A percentile compares a stretch with the other conserved stretches of the same genome.
phyloP scores from a whole-genome alignment of 2,888 invertebrate genomes.

The Frankliniella intonsa region DNA sequence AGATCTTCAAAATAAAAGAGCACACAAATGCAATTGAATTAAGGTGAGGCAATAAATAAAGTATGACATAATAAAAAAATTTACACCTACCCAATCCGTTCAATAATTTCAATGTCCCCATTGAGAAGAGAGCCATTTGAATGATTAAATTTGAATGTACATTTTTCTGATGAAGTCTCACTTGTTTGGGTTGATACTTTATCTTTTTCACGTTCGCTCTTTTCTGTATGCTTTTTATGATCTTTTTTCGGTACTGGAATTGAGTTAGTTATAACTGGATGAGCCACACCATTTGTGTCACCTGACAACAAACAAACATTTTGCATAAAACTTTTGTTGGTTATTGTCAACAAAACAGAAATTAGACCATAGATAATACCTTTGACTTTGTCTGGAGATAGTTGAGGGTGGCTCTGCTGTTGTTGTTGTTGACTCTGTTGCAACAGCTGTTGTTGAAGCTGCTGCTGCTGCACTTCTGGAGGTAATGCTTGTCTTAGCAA shows the following conservation, averaged over 20 bases:
- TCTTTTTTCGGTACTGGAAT: conserved; percentile 47
- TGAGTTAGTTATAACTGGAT: background rate
- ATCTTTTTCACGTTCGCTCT: conserved; percentile 46
- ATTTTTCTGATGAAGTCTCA: conserved; percentile 46
- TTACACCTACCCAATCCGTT: conserved; percentile 46
- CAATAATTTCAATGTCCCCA: conserved; percentile 50
- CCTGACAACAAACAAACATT: background rate
- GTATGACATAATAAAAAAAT: background rate
- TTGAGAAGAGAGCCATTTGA: conserved; percentile 47
- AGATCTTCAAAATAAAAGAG: conserved; percentile 42
- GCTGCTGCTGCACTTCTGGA: conserved; percentile 50
- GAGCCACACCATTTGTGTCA: background rate
- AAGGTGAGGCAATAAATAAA: background rate
- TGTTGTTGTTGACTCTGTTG: conserved; percentile 30
- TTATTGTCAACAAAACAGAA: background rate
- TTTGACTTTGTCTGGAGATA: conserved; percentile 51
- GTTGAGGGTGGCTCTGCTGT: conserved; percentile 41
- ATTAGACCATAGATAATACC: conserved; percentile 42
- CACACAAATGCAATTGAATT: background rate
- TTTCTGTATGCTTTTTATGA: conserved; percentile 54
- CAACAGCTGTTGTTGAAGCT: conserved; percentile 36
- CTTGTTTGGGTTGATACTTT: conserved; percentile 35
- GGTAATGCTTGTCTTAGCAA: conserved; percentile 88
- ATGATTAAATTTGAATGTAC: conserved; percentile 43
- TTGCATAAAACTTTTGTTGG: too few relatives aligned